Evolutionary conservation across 2,888 invertebrate species (phyloP).

Genomic region (Allolobophora icterica): DNA sequence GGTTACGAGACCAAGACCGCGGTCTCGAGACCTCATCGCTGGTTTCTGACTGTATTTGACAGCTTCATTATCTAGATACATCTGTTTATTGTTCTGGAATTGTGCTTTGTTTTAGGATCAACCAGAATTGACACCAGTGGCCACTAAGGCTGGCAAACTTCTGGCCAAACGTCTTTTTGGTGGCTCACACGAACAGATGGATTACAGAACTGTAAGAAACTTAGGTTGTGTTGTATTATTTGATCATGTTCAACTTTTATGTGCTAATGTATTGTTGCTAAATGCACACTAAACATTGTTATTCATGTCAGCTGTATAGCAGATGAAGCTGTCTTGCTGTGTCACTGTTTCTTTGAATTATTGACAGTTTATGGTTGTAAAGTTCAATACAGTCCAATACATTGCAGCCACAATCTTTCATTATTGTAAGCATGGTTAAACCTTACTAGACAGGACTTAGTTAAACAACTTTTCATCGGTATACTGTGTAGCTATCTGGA

Average conservation of each 20-base stretch:
- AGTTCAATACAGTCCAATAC: neutral
- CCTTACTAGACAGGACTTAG: neutral
- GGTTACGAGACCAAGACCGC: no score
- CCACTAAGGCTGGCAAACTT: constrained; percentile 78
- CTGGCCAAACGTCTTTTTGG: constrained; percentile 73
- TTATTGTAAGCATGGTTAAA: neutral
- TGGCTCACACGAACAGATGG: constrained; percentile 54
- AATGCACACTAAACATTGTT: neutral
- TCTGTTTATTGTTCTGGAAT: neutral
- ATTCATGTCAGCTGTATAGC: neutral
- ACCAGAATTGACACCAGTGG: constrained; percentile 89
- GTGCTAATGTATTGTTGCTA: neutral
- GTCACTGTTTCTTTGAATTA: neutral
- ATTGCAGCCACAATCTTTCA: neutral
- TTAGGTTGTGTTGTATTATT: neutral
- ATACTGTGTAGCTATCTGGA: no score
- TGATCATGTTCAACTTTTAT: neutral
- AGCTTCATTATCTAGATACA: no score
- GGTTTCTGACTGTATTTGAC: no score
- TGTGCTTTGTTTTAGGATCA: constrained; percentile 65
- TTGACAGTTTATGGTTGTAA: neutral
- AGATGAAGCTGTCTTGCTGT: neutral
- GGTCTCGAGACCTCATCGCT: no score
- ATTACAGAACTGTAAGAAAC: constrained; percentile 54
- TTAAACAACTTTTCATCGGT: no score